These are phyloP conservation scores for Epinephelus malabaricus DNA, from an alignment of 2,797 vertebrate species.

Conservation along the genomic window DNA sequence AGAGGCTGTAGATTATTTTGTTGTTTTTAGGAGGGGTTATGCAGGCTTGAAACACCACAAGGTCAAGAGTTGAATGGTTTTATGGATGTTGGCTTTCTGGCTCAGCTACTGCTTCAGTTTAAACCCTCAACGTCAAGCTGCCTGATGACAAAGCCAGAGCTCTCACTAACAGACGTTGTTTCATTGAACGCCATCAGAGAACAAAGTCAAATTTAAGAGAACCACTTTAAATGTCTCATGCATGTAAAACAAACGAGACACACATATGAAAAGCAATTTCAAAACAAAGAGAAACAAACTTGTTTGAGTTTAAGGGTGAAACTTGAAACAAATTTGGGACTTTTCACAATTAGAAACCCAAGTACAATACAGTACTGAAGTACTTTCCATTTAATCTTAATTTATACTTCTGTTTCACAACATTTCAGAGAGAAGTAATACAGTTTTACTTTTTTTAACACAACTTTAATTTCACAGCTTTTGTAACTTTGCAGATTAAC, in stretches of 20 bases:
- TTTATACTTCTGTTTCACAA: too few relatives aligned
- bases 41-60: background rate
- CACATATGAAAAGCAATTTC: background rate
- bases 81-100: slow-evolving; percentile 8
- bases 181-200: background rate
- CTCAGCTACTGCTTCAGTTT: slow-evolving; percentile 13
- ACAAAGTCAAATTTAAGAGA: background rate
- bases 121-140: background rate
- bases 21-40: background rate
- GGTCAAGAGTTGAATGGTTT: slow-evolving; percentile 19
- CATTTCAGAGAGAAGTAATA: too few relatives aligned
- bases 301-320: too few relatives aligned
- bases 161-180: background rate
- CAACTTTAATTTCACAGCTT: too few relatives aligned
- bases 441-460: too few relatives aligned
- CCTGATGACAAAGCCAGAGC: slow-evolving; percentile 18
- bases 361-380: background rate
- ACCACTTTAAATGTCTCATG: too few relatives aligned
- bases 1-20: background rate
- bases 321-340: background rate
- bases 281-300: background rate
- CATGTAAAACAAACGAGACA: background rate
- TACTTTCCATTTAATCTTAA: background rate
- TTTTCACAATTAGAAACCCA: too few relatives aligned
- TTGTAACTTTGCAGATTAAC: too few relatives aligned